Base-by-base conservation (phyloP, 37 sponge, comb jelly and placozoan species). In the Chondrosia reniformis region DNA sequence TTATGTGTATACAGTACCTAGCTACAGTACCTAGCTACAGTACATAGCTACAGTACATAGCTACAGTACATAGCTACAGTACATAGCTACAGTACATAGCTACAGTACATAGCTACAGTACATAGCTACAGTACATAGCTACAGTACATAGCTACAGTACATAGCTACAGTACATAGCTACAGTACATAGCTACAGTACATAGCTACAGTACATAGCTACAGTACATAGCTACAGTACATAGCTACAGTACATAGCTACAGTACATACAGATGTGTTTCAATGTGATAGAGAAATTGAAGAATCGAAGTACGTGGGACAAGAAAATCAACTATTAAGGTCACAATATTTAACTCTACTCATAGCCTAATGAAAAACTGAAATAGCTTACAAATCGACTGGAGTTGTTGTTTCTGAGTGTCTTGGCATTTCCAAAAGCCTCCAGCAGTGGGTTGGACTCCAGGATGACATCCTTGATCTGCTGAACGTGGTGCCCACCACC, bases 361-460 rank as follows among this genome's bases (percentile, higher is more conserved):
- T 33, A 33, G 45, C 13, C 9, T 33, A 33, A 72, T 22, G 30
- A 57, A 39, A 1, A 37, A 6, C 19, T 46, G n/a, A n/a, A n/a
- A 24, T 42, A 0, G 79, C 92, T 89, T 67, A 96, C 92, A 92
- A 92, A 92, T 83, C 93, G 73, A 42, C 87, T 88, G 37, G 97
- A 90, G 83, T 89, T 92, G 76, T 93, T 96, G 63, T 95, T 95
- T 61, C 96, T 79, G 65, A 95, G 89, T 45, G 96, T 95, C 67
- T 91, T 95, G 46, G 96, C 96, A 81, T 95, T 95, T 7, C 96
- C 96, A 84, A 95, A 95, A 3, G 96, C 92, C 49, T 95, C 96
- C 81, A 95, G 78, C 33, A 95, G 83, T 55, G 96, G 94, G 74
- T 93, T 97, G 36, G 91, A 93, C 86, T 93, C 94, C 41, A 97